Base-by-base conservation (phyloP, 2,888 invertebrate genomes). In the Machimus atricapillus region DNA sequence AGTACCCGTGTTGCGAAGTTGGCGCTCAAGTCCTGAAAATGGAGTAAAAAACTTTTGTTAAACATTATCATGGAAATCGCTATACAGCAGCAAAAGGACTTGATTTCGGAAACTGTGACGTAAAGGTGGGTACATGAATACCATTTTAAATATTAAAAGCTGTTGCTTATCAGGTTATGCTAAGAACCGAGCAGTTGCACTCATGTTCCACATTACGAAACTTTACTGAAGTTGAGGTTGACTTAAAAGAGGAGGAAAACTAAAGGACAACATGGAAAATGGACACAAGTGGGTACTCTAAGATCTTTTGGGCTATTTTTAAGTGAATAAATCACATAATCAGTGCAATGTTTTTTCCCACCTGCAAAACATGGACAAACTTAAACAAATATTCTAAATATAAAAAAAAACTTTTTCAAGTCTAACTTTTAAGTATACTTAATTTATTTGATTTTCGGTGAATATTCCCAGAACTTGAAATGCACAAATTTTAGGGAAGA, bases 1-100 rank as follows among this genome's bases (percentile, higher is more conserved):
- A 66, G 66, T 23, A 66, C 27, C 66, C 27, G 66, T 66, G 19
- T 19, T 27, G 19, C 66, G 27, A 66, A 66, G 66, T 66, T 46
- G 66, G 19, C 52, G 52, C 19, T 66, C 74, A 87, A 16, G 73
- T 81, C 46, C 86, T 87, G 56, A 78, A 86, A 77, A 52, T n/a
- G 76, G 76, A 34, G 34, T 31, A 56, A 86, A n/a, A 78, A 37
- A 40, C 12, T 66, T 66, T 12, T 66, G 27, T 66, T 52, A 52
- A n/a, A 52, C 52, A 52, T 52, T 52, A 19, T n/a, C 19, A 52
- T 52, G 52, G 7, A 52, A 52, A 52, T 52, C 52, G 52, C 16
- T 5, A n/a, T 6, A 52, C n/a, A 52, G n/a, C 52, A 52, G 52
- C n/a, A 52, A 16, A 52, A 52, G 52, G 52, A 52, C 52, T 19